phyloP scores from a whole-genome alignment of 1,140 invertebrate species.

The Formica exsecta region DNA sequence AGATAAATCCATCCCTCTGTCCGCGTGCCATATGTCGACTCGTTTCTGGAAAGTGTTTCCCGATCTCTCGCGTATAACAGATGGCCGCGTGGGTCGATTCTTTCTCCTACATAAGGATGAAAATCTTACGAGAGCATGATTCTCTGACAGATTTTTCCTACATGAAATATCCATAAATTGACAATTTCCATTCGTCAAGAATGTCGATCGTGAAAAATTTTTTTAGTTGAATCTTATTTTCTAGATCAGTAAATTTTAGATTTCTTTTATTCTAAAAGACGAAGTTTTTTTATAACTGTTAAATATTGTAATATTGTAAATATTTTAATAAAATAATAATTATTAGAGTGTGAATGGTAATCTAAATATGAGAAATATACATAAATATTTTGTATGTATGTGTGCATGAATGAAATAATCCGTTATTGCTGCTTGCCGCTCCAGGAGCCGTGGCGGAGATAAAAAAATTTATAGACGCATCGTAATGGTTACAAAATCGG shows the following conservation, averaged over 20 bases:
- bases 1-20: conserved; percentile 73
- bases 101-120: background rate
- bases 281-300: background rate
- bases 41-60: conserved; percentile 72
- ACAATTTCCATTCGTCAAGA: background rate
- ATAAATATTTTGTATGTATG: too few relatives aligned
- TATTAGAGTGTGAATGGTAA: too few relatives aligned
- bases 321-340: too few relatives aligned
- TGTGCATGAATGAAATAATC: too few relatives aligned
- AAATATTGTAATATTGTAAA: too few relatives aligned
- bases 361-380: too few relatives aligned
- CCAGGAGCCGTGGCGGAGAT: background rate
- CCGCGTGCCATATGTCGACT: conserved; percentile 81
- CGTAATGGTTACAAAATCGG: background rate
- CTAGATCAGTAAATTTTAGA: too few relatives aligned
- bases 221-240: too few relatives aligned
- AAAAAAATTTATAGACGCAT: background rate
- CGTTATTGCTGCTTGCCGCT: too few relatives aligned
- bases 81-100: conserved; percentile 64
- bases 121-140: conserved; percentile 22
- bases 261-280: background rate
- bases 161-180: background rate
- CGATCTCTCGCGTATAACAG: conserved; percentile 70
- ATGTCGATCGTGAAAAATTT: too few relatives aligned
- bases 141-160: background rate